Evolutionary conservation across 2,113 vertebrate species (phyloP), one percentile per base, ranked within the genome.

Genomic region (Chlamydotis undulata): DNA sequence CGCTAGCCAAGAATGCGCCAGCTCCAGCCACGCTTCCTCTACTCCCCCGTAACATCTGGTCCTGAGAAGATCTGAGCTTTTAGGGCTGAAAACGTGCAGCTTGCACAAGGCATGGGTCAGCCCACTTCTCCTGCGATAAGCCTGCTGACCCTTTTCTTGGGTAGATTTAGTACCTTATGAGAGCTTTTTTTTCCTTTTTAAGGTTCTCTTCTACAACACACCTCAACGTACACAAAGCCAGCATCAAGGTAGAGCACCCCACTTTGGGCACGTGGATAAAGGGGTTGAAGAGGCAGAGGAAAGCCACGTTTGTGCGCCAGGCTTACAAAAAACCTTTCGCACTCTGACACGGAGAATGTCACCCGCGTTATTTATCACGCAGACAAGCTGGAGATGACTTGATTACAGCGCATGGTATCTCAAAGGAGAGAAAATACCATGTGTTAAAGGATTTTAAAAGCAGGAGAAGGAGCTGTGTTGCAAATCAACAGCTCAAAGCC

Each of bases 301-400:
- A 57, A 79, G 37, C 43, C 12, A 5, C 1, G 0, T 23, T 19
- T 12, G 2, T 1, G 6, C 16, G 2, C 8, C 6, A 23, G 13
- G 33, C 52, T 65, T 23, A 7, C 37, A 29, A 31, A 47, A 55
- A n/a, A 10, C 55, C 14, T 26, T 49, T 24, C 29, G n/a, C 16
- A 3, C 28, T n/a, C 2, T 6, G 41, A 31, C 33, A 10, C 2
- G 3, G 39, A 11, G 52, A 67, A 22, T 3, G 26, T 33, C 50
- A 52, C 56, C 35, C 6, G 14, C 43, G 8, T 35, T 31, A 3
- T 49, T 64, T 37, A 35, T 79, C 81, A 16, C 33, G 8, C 35
- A 19, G 64, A 71, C 25, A 50, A 33, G 6, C 19, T 3, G 6
- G 43, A 41, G 43, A n/a, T 1, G 4, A 60, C 33, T 69, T 83